Conservation (phyloP, 2,797 vertebrate species). For the Coregonus suidteri region DNA sequence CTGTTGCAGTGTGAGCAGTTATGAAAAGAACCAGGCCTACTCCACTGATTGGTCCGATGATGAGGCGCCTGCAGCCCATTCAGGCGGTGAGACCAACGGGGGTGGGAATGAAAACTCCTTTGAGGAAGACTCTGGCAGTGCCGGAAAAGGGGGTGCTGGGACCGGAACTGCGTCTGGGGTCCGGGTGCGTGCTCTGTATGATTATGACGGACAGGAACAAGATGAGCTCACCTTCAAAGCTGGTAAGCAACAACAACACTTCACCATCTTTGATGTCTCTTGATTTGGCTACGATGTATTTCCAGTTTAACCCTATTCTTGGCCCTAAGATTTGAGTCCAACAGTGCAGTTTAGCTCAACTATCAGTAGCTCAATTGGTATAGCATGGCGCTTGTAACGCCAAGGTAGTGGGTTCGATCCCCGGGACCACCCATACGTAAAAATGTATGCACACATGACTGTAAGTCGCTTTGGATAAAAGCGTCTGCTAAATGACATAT, state of each 20-base stretch:
- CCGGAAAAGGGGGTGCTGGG: slow-evolving; percentile 44
- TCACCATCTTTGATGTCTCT: not conserved
- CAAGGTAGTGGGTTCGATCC: too few relatives aligned
- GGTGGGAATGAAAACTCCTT: slow-evolving; percentile 80
- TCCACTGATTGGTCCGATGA: slow-evolving; percentile 95
- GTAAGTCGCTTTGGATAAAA: too few relatives aligned
- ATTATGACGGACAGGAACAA: slow-evolving; percentile 97
- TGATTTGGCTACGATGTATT: not conserved
- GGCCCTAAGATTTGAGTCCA: not conserved
- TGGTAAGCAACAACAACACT: slow-evolving; percentile 67
- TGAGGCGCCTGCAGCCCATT: slow-evolving; percentile 84
- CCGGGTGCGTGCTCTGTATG: slow-evolving; percentile 92
- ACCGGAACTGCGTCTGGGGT: slow-evolving; percentile 60
- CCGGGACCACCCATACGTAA: too few relatives aligned
- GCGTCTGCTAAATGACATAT: too few relatives aligned
- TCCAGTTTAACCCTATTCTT: not conserved
- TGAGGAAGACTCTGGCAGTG: slow-evolving; percentile 82
- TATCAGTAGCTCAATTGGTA: not conserved
- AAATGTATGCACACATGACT: too few relatives aligned
- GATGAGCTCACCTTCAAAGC: slow-evolving; percentile 97
- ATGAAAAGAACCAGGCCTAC: slow-evolving; percentile 90
- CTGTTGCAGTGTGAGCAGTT: slow-evolving; percentile 90
- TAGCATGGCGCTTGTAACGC: too few relatives aligned
- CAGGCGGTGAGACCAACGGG: slow-evolving; percentile 85
- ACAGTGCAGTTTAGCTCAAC: not conserved